Conservation (phyloP, 2,113 vertebrate species). For the Hiodon tergisus region DNA sequence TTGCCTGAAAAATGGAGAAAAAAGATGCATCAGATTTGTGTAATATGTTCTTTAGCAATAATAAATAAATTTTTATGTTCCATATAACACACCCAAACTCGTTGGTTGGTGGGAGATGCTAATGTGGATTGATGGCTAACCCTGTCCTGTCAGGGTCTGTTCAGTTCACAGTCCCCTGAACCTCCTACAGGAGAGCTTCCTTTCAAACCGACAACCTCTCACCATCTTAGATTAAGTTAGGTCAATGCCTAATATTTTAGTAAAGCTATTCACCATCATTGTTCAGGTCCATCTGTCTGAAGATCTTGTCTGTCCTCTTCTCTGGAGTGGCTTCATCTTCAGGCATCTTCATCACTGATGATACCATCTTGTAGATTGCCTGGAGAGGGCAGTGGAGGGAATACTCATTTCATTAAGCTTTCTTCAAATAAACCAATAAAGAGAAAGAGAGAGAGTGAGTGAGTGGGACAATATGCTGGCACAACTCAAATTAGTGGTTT, state of each 20-base stretch:
- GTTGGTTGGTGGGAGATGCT: no score
- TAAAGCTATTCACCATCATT: constrained; percentile 61
- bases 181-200: no score
- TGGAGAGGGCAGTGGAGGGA: constrained; percentile 28
- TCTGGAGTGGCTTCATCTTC: constrained; percentile 77
- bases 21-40: no score
- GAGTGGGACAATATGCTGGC: not conserved
- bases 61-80: no score
- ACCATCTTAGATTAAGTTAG: constrained; percentile 72
- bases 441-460: not conserved
- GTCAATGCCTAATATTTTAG: no score
- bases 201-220: constrained; percentile 24
- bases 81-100: no score
- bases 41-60: no score
- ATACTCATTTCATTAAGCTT: no score
- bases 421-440: not conserved
- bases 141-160: not conserved
- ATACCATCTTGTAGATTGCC: constrained; percentile 84
- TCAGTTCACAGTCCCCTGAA: not conserved
- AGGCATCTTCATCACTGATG: constrained; percentile 78
- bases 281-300: constrained; percentile 78
- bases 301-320: constrained; percentile 79
- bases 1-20: constrained; percentile 49
- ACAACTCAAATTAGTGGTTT: no score
- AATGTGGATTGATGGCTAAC: no score